These are phyloP conservation scores for Chrysotoxum bicinctum DNA, from an alignment of 2,888 invertebrate genomes.

Conservation along the genomic window DNA sequence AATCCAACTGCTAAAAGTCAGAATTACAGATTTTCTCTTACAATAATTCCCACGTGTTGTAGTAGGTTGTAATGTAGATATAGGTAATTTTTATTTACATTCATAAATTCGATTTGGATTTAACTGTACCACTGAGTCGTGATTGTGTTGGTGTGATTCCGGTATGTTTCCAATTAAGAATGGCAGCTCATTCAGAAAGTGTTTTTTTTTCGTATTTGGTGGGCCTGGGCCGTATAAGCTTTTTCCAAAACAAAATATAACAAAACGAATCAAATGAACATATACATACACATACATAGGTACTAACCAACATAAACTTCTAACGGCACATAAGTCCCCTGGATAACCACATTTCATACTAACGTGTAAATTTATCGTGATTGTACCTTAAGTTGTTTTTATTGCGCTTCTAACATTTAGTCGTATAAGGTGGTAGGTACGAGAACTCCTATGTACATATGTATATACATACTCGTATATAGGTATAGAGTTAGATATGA, in stretches of 20 bases:
- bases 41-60: conserved; percentile 57
- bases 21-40: conserved; percentile 17
- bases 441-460: no score
- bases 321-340: conserved; percentile 30
- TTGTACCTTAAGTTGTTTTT: conserved; percentile 71
- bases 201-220: conserved; percentile 48
- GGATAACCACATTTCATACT: conserved; percentile 71
- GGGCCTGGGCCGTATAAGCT: conserved; percentile 19
- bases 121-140: background rate
- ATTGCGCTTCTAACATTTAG: conserved; percentile 52
- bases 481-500: background rate
- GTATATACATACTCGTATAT: no score
- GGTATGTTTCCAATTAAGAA: conserved; percentile 38
- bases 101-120: conserved; percentile 46
- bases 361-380: conserved; percentile 69
- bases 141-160: background rate
- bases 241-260: conserved; percentile 18
- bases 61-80: background rate
- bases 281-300: background rate
- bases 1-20: background rate
- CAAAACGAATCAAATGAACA: conserved; percentile 31
- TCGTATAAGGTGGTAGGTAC: background rate
- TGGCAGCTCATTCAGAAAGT: conserved; percentile 6
- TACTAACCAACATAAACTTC: background rate
- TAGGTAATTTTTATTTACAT: conserved; percentile 43